Percentiles rank a stretch among this genome's conserved stretches.
These are phyloP conservation scores for Ornithoptera priamus DNA, from an alignment of 2,888 invertebrate genomes.

Conservation along the genomic window DNA sequence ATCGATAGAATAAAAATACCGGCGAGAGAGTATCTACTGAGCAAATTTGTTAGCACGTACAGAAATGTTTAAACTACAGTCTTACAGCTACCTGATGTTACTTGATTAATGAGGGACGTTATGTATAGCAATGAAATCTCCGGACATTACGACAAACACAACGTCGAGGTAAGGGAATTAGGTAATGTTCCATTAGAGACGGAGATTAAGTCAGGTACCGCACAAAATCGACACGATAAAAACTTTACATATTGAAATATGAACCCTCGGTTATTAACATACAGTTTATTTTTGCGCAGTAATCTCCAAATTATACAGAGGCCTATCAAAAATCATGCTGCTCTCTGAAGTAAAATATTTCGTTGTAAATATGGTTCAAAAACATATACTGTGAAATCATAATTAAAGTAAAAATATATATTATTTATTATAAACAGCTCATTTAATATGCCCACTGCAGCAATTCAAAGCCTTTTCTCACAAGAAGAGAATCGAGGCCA, in stretches of 20 bases:
- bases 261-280: background rate
- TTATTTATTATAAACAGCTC: background rate
- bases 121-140: slow-evolving; percentile 13
- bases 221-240: slow-evolving; percentile 1
- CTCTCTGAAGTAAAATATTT: background rate
- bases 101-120: slow-evolving; percentile 12
- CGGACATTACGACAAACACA: slow-evolving; percentile 21
- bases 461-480: no score
- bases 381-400: background rate
- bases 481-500: no score
- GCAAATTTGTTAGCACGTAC: background rate
- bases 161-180: slow-evolving; percentile 17
- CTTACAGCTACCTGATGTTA: background rate
- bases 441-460: no score
- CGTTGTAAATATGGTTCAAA: background rate
- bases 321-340: background rate
- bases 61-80: background rate
- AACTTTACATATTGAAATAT: background rate
- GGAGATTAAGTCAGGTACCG: slow-evolving; percentile 5
- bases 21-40: background rate
- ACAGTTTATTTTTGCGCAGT: background rate
- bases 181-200: slow-evolving; percentile 19
- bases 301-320: background rate
- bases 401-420: background rate
- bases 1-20: background rate